phyloP scores from a whole-genome alignment of 64 coral and sea anemone species.

The Hydrozoanthus tunicans region DNA sequence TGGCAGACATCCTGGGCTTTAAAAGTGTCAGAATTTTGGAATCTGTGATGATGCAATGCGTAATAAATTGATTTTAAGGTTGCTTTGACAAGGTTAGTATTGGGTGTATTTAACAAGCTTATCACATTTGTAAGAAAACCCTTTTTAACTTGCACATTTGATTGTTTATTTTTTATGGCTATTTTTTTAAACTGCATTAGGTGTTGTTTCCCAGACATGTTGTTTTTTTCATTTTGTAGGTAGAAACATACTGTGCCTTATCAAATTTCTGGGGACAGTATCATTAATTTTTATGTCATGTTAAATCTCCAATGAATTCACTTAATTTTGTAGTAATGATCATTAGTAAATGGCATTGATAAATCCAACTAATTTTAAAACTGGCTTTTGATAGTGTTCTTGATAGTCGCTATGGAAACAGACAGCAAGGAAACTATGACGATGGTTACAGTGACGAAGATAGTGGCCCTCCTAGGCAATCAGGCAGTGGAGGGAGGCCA shows the following conservation, averaged over 20 bases:
- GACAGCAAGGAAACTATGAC: slow-evolving; percentile 37
- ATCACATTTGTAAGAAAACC: not conserved
- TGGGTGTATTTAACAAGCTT: not conserved
- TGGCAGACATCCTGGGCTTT: slow-evolving; percentile 28
- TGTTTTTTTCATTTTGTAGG: too few species aligned
- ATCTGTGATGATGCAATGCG: slow-evolving; percentile 42
- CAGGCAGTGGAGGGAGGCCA: slow-evolving; percentile 18
- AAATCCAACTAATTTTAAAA: not conserved
- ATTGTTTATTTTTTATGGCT: not conserved
- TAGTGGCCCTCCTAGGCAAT: not conserved
- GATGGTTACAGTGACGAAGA: slow-evolving; percentile 50
- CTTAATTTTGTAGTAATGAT: not conserved
- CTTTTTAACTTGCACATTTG: not conserved
- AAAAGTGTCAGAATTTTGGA: slow-evolving; percentile 55
- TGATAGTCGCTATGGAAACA: slow-evolving; percentile 35
- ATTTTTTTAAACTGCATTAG: not conserved
- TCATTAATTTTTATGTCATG: not conserved
- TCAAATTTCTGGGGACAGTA: too few species aligned
- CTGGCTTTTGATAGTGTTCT: slow-evolving; percentile 12
- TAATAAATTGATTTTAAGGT: slow-evolving; percentile 45
- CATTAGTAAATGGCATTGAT: not conserved
- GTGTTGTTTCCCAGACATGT: not conserved
- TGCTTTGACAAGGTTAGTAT: slow-evolving; percentile 43
- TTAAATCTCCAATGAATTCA: not conserved
- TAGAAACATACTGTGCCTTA: too few species aligned